phyloP scores from a whole-genome alignment of 2,888 invertebrate genomes.

The Trypoxylon attenuatum region DNA sequence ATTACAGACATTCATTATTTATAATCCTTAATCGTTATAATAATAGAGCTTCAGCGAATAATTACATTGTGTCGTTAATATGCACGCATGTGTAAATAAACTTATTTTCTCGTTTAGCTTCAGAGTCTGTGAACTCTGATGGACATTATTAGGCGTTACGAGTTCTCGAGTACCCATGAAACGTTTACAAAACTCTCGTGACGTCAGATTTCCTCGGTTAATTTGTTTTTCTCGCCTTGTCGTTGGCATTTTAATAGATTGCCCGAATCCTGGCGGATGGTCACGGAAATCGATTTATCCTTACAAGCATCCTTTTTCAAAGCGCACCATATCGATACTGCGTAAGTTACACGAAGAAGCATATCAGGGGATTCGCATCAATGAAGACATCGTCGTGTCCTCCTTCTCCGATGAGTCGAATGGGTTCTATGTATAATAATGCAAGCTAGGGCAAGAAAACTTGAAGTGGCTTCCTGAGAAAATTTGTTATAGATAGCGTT shows the following conservation, averaged over 20 bases:
- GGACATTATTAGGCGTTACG: conserved; percentile 58
- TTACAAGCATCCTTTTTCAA: conserved; percentile 33
- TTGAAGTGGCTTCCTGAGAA: conserved; percentile 48
- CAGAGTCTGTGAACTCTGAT: conserved; percentile 61
- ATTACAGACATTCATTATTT: conserved; percentile 73
- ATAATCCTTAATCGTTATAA: conserved; percentile 71
- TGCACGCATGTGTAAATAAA: conserved; percentile 63
- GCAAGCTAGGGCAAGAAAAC: conserved; percentile 43
- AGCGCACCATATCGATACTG: conserved; percentile 30
- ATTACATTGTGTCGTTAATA: conserved; percentile 66
- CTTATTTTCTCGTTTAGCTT: conserved; percentile 57
- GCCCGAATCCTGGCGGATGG: conserved; percentile 59
- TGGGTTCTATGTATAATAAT: conserved; percentile 5
- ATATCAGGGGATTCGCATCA: conserved; percentile 34
- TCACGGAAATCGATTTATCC: conserved; percentile 38
- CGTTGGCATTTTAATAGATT: conserved; percentile 54
- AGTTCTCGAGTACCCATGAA: conserved; percentile 61
- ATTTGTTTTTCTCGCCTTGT: conserved; percentile 51
- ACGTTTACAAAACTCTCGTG: conserved; percentile 64
- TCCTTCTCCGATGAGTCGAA: conserved; percentile 38
- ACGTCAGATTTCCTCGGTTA: conserved; percentile 55
- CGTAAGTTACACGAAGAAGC: conserved; percentile 35
- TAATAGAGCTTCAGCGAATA: conserved; percentile 70
- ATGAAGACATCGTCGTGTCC: conserved; percentile 34
- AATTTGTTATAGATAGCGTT: conserved; percentile 17